Conservation (phyloP, 2,797 vertebrate genomes). For the Gorsachius magnificus region DNA sequence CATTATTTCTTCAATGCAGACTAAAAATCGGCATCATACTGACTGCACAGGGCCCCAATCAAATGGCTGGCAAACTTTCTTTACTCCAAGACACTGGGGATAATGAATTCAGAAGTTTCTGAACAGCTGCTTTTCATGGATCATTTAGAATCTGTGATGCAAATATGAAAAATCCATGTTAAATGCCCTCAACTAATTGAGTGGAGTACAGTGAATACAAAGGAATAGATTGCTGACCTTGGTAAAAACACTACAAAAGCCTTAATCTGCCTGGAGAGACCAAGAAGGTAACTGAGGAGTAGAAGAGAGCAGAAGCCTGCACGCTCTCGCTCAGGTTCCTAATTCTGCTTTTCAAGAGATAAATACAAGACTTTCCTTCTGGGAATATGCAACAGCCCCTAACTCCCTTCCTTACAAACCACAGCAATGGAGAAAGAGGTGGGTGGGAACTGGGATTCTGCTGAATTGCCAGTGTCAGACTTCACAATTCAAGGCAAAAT, state of each 20-base stretch:
- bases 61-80: constrained; percentile 34
- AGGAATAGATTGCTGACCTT: constrained; percentile 40
- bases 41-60: background rate
- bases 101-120: constrained; percentile 58
- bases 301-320: background rate
- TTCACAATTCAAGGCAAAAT: background rate
- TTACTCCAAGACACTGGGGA: background rate
- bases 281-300: background rate
- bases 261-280: constrained; percentile 38
- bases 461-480: background rate
- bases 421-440: background rate
- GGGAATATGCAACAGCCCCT: background rate
- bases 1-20: background rate
- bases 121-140: constrained; percentile 69
- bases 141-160: constrained; percentile 69
- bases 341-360: constrained; percentile 1
- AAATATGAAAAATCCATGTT: constrained; percentile 68
- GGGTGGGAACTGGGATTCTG: background rate
- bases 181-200: constrained; percentile 66
- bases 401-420: background rate
- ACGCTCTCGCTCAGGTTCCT: background rate
- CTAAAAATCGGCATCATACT: background rate
- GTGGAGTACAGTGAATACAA: constrained; percentile 1
- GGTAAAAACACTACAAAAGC: constrained; percentile 45
- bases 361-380: background rate